Percentiles rank a stretch among this genome's conserved stretches.
These are phyloP conservation scores for Melitaea athalia DNA, from an alignment of 2,888 invertebrate species.

Conservation along the genomic window DNA sequence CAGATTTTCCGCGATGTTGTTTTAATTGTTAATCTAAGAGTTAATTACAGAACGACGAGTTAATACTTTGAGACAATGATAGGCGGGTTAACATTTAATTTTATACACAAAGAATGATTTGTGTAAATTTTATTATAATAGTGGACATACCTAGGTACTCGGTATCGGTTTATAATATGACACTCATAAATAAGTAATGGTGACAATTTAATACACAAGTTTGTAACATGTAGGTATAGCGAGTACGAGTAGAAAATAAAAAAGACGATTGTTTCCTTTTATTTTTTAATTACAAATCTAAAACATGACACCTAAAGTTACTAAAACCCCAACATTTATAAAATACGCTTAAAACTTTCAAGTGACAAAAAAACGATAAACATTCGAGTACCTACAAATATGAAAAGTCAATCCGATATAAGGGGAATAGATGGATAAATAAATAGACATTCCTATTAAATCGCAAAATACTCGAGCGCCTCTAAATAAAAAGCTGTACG, in stretches of 20 bases:
- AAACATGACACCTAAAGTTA: neutral
- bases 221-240: too few species aligned
- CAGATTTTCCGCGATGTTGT: conserved; percentile 14
- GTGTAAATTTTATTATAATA: too few species aligned
- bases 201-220: too few species aligned
- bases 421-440: conserved; percentile 13
- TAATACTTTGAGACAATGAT: neutral
- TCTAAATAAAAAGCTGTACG: conserved; percentile 30
- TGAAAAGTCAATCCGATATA: conserved; percentile 12
- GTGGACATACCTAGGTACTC: too few species aligned
- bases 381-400: neutral
- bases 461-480: conserved; percentile 25
- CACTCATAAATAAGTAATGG: neutral
- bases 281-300: too few species aligned
- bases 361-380: neutral
- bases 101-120: neutral
- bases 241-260: too few species aligned
- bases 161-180: too few species aligned
- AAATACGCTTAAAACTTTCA: neutral
- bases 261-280: too few species aligned
- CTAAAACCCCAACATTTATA: neutral
- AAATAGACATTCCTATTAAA: conserved; percentile 30
- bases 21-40: conserved; percentile 11
- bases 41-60: neutral
- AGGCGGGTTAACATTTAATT: neutral